phyloP scores from a whole-genome alignment of 1,140 invertebrate species.

The Zaprionus capensis region DNA sequence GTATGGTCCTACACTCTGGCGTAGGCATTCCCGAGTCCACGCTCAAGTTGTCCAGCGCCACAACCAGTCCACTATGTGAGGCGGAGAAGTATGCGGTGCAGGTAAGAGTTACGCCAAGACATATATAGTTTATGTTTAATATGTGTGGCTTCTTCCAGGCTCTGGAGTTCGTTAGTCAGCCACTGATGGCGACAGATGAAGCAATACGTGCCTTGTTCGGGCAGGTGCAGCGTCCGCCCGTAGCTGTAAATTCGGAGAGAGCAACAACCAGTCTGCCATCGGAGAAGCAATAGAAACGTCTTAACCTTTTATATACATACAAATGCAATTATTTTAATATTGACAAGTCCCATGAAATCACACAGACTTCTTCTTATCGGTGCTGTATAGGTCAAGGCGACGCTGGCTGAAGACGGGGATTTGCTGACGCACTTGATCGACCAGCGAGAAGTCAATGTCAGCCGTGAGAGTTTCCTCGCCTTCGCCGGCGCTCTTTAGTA shows the following conservation, averaged over 20 bases:
- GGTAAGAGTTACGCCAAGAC: constrained; percentile 37
- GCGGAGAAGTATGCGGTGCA: constrained; percentile 83
- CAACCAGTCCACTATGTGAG: constrained; percentile 74
- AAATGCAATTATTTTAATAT: constrained; percentile 37
- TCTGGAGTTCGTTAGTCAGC: constrained; percentile 77
- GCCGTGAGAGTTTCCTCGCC: constrained; percentile 89
- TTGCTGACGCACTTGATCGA: constrained; percentile 91
- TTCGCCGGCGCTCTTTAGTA: constrained; percentile 89
- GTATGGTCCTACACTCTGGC: constrained; percentile 79
- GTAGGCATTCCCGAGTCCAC: constrained; percentile 78
- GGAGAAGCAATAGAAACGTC: constrained; percentile 44
- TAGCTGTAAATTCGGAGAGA: constrained; percentile 7
- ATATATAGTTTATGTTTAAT: neutral
- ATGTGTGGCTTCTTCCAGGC: constrained; percentile 43
- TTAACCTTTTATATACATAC: constrained; percentile 15
- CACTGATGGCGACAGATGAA: constrained; percentile 80
- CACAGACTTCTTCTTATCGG: constrained; percentile 68
- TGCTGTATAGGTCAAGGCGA: constrained; percentile 92
- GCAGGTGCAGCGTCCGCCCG: constrained; percentile 66
- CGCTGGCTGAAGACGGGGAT: constrained; percentile 92
- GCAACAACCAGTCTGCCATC: constrained; percentile 8
- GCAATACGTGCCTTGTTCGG: constrained; percentile 79
- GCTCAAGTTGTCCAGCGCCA: constrained; percentile 63
- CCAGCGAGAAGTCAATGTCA: constrained; percentile 91
- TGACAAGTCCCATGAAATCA: constrained; percentile 4